Evolutionary conservation across 2,888 invertebrate genomes (phyloP), one percentile per base, ranked within the genome.

Genomic region (Bugulina stolonifera): DNA sequence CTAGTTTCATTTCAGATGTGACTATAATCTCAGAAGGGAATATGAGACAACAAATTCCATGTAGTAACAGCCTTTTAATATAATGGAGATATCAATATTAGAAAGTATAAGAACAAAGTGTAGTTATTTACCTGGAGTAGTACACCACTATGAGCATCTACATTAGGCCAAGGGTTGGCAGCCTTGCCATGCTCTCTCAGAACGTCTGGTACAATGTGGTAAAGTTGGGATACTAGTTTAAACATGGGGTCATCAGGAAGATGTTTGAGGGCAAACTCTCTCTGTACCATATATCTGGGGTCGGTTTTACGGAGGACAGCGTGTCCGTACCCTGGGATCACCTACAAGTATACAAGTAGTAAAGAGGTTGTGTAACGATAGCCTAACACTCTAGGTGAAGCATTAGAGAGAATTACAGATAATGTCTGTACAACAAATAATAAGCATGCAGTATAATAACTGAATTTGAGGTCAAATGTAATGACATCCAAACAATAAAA

Each of bases 161-260:
- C 96, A 85, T 97, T 96, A 77, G 96, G 96, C 95, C 95, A 97
- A 75, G 96, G 96, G 89, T 96, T 96, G 89, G 94, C 93, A 74
- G 94, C 94, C 87, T 96, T 96, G 81, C 95, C 96, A 78, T 93
- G 91, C 86, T 94, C 93, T 78, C 91, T 88, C 64, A 96, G 90
- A 81, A 96, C 90, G 77, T 93, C 92, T 0, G 96, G 96, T 69
- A 94, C 94, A 71, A 95, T 89, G 85, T 94, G 93, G 89, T 93
- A 96, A 5, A 95, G 87, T 80, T 91, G 90, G 0, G 93, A 90
- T 29, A 95, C 95, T 80, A 96, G 87, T 88, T 93, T 91, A 89
- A 95, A 95, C 80, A 94, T 85, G 0, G 91, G 90, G 85, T 96
- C 95, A 80, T 95, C 89, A 72, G 96, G 95, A 81, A 96, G 86